phyloP scores from a whole-genome alignment of 1,140 invertebrate genomes.

The Lordiphosa mommai region DNA sequence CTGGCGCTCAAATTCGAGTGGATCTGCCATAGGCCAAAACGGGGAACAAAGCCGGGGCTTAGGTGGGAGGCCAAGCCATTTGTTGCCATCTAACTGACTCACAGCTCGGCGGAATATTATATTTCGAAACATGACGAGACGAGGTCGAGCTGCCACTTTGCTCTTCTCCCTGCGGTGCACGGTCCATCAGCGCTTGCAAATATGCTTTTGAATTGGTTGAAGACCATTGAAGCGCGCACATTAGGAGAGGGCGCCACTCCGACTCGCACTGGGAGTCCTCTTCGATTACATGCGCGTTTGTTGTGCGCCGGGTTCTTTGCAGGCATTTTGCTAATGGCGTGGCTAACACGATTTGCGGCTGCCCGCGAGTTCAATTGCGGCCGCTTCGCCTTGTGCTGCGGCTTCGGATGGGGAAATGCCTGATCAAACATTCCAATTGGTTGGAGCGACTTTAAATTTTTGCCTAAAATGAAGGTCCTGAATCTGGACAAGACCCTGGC shows the following conservation, averaged over 20 bases:
- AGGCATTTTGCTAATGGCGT: constrained; percentile 74
- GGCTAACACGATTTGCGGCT: constrained; percentile 71
- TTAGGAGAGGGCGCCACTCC: constrained; percentile 20
- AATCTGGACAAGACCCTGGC: background rate
- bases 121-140: constrained; percentile 48
- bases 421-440: constrained; percentile 73
- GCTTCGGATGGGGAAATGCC: constrained; percentile 39
- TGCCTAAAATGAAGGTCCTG: background rate
- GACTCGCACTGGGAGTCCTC: constrained; percentile 1
- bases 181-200: constrained; percentile 70
- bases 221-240: constrained; percentile 63
- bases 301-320: constrained; percentile 26
- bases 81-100: constrained; percentile 47
- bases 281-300: constrained; percentile 24
- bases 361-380: constrained; percentile 42
- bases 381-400: constrained; percentile 12
- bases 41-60: constrained; percentile 10
- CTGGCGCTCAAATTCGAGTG: constrained; percentile 49
- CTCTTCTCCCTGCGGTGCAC: constrained; percentile 20
- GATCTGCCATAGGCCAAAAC: constrained; percentile 19
- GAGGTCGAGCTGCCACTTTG: background rate
- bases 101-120: constrained; percentile 55
- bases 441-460: background rate
- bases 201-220: constrained; percentile 77
- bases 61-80: constrained; percentile 1